Conservation (phyloP, 2,888 invertebrate species). For the Brenthis ino region DNA sequence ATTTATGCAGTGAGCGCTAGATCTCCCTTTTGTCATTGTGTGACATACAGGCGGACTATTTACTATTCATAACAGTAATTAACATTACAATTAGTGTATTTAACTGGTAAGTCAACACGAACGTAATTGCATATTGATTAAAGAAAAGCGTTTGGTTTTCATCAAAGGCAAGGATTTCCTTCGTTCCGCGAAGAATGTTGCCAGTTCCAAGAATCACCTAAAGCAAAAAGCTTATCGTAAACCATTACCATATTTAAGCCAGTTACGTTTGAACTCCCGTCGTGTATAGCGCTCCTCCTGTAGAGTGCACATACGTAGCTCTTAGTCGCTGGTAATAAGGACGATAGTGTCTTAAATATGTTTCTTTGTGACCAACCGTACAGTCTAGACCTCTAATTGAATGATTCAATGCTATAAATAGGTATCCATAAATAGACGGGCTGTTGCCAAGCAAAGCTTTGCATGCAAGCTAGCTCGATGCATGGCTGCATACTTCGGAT, state of each 20-base stretch:
- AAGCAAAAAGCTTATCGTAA: constrained; percentile 33
- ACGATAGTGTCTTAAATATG: constrained; percentile 20
- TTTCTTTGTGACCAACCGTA: constrained; percentile 33
- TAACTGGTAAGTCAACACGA: not conserved
- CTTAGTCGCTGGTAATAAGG: constrained; percentile 27
- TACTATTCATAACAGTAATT: constrained; percentile 17
- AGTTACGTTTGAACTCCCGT: constrained; percentile 26
- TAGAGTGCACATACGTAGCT: not conserved
- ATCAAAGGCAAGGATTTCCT: constrained; percentile 25
- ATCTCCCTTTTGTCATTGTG: constrained; percentile 12
- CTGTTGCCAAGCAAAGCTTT: constrained; percentile 55
- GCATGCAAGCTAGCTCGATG: constrained; percentile 20
- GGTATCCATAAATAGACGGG: constrained; percentile 53
- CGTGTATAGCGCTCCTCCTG: not conserved
- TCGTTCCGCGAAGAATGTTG: constrained; percentile 34
- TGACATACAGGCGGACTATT: constrained; percentile 6
- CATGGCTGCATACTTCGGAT: constrained; percentile 32
- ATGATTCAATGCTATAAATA: constrained; percentile 64
- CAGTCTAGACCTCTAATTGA: constrained; percentile 64
- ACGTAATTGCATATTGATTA: constrained; percentile 3
- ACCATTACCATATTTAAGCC: constrained; percentile 29
- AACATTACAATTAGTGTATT: constrained; percentile 6
- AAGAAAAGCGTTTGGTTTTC: constrained; percentile 11
- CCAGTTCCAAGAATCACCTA: constrained; percentile 31
- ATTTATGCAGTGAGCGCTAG: constrained; percentile 20